phyloP scores from a whole-genome alignment of 92 coral and sea anemone species.

The Actinostola sp. region DNA sequence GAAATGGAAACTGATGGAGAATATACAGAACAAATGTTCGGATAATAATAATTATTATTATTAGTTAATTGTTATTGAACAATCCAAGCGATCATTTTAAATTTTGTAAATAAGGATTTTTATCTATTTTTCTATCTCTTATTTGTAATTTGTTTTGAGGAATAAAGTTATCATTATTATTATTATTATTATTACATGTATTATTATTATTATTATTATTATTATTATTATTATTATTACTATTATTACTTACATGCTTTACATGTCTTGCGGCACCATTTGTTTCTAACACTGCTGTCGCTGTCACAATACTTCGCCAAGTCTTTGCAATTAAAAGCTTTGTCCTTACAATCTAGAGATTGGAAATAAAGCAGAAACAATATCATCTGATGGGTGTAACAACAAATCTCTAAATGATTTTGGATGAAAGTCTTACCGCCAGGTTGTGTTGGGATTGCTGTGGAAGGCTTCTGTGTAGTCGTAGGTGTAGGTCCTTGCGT shows the following conservation, averaged over 20 bases:
- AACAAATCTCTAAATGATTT: too few relatives aligned
- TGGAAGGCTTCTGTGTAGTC: background rate
- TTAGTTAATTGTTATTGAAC: too few relatives aligned
- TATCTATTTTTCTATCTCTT: too few relatives aligned
- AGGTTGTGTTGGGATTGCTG: background rate
- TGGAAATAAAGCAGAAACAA: background rate
- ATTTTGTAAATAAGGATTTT: too few relatives aligned
- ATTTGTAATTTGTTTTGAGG: too few relatives aligned
- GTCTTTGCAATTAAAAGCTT: constrained; percentile 12
- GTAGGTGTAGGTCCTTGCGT: background rate
- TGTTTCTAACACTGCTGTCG: background rate
- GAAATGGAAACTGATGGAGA: too few relatives aligned
- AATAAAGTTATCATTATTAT: too few relatives aligned
- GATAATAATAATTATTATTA: too few relatives aligned
- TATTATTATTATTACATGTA: too few relatives aligned
- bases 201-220: background rate
- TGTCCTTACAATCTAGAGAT: constrained; percentile 20
- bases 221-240: too few relatives aligned
- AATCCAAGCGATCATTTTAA: too few relatives aligned
- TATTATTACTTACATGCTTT: constrained; percentile 7
- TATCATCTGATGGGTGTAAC: background rate
- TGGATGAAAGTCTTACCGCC: background rate
- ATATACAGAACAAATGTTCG: too few relatives aligned
- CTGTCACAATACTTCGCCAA: background rate
- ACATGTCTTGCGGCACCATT: constrained; percentile 17